Conservation (phyloP, 1,140 invertebrate species). For the Arctopsyche grandis region DNA sequence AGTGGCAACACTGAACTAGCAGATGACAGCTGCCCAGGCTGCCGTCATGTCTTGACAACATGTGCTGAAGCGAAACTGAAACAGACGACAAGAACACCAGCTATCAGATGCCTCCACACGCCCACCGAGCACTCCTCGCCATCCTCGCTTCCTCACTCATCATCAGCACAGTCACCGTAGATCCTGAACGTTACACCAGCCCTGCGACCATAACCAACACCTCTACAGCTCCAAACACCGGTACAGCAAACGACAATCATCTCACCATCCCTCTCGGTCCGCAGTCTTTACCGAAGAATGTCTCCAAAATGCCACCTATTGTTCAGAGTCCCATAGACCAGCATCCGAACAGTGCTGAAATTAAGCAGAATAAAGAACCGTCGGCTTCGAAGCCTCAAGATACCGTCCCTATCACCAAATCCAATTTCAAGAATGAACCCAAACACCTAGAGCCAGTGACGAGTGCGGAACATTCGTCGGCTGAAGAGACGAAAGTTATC, state of each 20-base stretch:
- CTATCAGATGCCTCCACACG: no score
- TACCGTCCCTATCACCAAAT: not conserved
- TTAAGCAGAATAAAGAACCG: not conserved
- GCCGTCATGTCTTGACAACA: slow-evolving; percentile 47
- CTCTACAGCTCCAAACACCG: no score
- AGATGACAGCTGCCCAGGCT: slow-evolving; percentile 12
- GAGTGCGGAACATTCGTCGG: not conserved
- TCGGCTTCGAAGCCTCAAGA: not conserved
- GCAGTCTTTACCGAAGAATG: no score
- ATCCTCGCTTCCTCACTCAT: not conserved
- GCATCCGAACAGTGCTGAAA: no score
- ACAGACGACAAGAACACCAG: no score
- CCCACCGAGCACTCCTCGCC: not conserved
- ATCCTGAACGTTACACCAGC: no score
- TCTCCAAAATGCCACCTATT: no score
- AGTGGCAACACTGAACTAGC: slow-evolving; percentile 29
- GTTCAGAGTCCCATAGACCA: no score
- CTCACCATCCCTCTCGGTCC: no score
- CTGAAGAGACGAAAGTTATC: not conserved
- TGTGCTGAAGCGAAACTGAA: not conserved
- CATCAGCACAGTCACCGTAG: no score
- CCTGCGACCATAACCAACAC: no score
- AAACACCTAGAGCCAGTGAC: not conserved
- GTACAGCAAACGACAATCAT: no score
- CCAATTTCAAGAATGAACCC: not conserved